Conservation (phyloP, 92 coral and sea anemone species). For the Scolanthus callimorphus region DNA sequence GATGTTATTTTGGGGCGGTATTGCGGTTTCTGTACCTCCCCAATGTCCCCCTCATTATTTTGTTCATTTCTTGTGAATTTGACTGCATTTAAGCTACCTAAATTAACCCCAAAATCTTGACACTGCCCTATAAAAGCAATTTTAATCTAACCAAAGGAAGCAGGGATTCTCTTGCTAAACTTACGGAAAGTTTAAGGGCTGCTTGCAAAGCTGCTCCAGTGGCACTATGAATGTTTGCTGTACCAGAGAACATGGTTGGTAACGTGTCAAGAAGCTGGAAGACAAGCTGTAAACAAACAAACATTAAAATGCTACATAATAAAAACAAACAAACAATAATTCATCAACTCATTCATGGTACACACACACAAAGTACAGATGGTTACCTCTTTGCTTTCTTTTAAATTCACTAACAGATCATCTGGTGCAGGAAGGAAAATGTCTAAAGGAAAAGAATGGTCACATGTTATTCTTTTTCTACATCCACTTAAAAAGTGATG, state of each 20-base stretch:
- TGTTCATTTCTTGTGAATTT: no score
- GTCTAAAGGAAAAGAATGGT: conserved; percentile 44
- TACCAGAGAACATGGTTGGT: conserved; percentile 78
- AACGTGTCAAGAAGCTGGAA: conserved; percentile 83
- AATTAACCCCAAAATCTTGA: no score
- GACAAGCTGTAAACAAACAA: conserved; percentile 58
- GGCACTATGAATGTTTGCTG: conserved; percentile 90
- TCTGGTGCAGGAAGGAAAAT: conserved; percentile 97
- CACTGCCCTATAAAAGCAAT: no score
- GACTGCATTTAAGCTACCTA: no score
- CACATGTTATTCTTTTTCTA: no score
- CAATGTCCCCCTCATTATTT: no score
- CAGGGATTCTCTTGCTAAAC: neutral
- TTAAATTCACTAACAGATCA: conserved; percentile 88
- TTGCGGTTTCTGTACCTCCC: no score
- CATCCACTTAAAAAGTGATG: no score
- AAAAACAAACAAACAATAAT: neutral
- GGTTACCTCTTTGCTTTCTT: conserved; percentile 91
- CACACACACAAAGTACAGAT: neutral
- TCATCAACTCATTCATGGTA: no score
- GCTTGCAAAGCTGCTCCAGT: conserved; percentile 95
- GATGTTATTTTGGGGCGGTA: no score
- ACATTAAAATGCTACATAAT: no score
- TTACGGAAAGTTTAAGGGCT: conserved; percentile 87
- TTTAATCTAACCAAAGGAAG: neutral